These are phyloP conservation scores for Polydrusus cervinus DNA, from an alignment of 2,888 invertebrate species.

Conservation along the genomic window DNA sequence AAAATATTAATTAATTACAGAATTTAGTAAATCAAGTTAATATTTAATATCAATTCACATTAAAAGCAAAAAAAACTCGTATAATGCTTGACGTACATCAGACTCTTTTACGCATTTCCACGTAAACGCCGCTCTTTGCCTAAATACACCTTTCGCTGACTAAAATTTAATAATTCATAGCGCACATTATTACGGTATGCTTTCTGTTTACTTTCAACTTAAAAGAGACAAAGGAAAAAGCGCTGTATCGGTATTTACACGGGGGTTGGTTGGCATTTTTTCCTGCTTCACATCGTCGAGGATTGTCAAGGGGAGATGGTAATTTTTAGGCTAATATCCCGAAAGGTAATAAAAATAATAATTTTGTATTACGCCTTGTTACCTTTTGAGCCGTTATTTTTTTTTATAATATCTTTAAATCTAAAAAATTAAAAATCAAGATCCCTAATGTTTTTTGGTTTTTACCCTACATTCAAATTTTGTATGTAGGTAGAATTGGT, in stretches of 20 bases:
- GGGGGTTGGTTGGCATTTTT: slow-evolving; percentile 40
- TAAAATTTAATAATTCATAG: slow-evolving; percentile 52
- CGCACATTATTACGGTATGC: slow-evolving; percentile 50
- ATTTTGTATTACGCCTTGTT: background rate
- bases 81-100: slow-evolving; percentile 28
- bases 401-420: no score
- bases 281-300: slow-evolving; percentile 17
- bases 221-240: slow-evolving; percentile 46
- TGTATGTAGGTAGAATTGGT: no score
- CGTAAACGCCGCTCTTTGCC: slow-evolving; percentile 35
- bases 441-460: no score
- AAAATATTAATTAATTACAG: no score
- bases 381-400: no score
- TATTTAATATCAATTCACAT: background rate
- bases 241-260: slow-evolving; percentile 51
- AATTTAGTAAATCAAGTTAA: no score
- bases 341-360: slow-evolving; percentile 1
- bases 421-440: no score
- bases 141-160: slow-evolving; percentile 48
- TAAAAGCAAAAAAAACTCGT: background rate
- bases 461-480: no score
- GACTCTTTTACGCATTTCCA: slow-evolving; percentile 26
- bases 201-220: slow-evolving; percentile 50
- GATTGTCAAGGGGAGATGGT: slow-evolving; percentile 19
- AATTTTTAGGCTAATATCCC: slow-evolving; percentile 32